Evolutionary conservation across 2,888 invertebrate genomes (phyloP), one percentile per base, ranked within the genome.

Genomic region (Cosmopolites sordidus): DNA sequence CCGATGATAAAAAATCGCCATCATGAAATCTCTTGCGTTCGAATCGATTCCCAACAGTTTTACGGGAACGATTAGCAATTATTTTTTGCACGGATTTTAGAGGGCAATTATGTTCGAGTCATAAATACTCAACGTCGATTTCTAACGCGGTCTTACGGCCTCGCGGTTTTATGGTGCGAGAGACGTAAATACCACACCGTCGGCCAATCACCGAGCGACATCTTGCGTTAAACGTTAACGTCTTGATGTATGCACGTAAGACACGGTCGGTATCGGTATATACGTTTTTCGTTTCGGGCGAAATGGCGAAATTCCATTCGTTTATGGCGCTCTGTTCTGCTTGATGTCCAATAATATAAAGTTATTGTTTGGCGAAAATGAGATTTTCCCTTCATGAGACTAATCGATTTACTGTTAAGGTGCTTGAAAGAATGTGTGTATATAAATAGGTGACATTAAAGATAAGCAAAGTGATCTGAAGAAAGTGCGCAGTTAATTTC

Each of bases 11-110:
- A n/a, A n/a, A n/a, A 27, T 3, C 22, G 11, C 11, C 33, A 4
- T 33, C 33, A n/a, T 22, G 16, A 43, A 18, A 43, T 27, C 30
- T 18, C 38, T 18, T 33, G 18, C 33, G 18, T 16, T 42, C 43
- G 12, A 50, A 50, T 50, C 49, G 49, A 50, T 50, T 50, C 37
- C 49, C 39, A 39, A 44, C 49, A 43, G 49, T 43, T 50, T 50
- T 50, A 51, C 18, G 40, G 51, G 22, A 47, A 41, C 37, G 17
- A 41, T 46, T 51, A 42, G 42, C 51, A 51, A 45, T 51, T 46
- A 51, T 42, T 47, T 47, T 51, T 47, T 46, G 38, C 48, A 53
- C 29, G 52, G 52, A 53, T 39, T 53, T 53, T 48, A 53, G 43
- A 53, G 47, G 43, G 48, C 48, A 46, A 53, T 53, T 54, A 54